Base-by-base conservation (phyloP, 2,888 invertebrate genomes). In the Athripsodes cinereus region DNA sequence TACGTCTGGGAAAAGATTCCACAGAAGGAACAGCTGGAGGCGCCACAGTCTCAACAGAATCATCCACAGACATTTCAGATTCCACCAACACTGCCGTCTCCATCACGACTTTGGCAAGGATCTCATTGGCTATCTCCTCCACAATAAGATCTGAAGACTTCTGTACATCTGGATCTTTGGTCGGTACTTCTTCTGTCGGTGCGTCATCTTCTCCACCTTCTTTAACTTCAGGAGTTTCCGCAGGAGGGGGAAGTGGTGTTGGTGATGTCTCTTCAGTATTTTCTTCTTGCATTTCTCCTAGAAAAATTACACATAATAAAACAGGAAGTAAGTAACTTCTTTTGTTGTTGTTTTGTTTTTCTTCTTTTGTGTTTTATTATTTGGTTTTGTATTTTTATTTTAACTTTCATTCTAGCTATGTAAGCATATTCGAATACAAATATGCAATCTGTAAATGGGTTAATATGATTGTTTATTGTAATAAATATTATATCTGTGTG, bases 1-100 rank as follows among this genome's bases (percentile, higher is more conserved):
- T 65, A 77, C 76, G 76, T 18, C 74, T 73, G 22, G 78, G 77
- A 55, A 78, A 76, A 2, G 21, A 69, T 68, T 57, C 60, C 64
- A 64, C 40, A 56, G 46, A 58, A 67, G 48, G 59, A 53, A 66
- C 62, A 65, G 59, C 63, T 59, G 59, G 16, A 31, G 53, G 20
- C 16, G 47, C 47, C 2, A 57, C 21, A 18, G 57, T 47, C 20
- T 57, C 57, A 57, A 53, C 52, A 53, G 58, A 50, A 51, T 55
- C 22, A 44, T 40, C 16, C 18, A 58, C 56, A 59, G 44, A 19
- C 20, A 11, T 19, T 3, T 18, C 22, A 49, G 26, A 55, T 58
- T 52, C 70, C 70, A 55, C 71, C 74, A 54, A 72, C 71, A 65
- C 65, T 65, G 47, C 47, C 18, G 47, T 47, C 16, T 20, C 21